A percentile compares a stretch with the other conserved stretches of the same genome.
phyloP scores from a whole-genome alignment of 2,797 vertebrate genomes.

The Nyctalus aviator region DNA sequence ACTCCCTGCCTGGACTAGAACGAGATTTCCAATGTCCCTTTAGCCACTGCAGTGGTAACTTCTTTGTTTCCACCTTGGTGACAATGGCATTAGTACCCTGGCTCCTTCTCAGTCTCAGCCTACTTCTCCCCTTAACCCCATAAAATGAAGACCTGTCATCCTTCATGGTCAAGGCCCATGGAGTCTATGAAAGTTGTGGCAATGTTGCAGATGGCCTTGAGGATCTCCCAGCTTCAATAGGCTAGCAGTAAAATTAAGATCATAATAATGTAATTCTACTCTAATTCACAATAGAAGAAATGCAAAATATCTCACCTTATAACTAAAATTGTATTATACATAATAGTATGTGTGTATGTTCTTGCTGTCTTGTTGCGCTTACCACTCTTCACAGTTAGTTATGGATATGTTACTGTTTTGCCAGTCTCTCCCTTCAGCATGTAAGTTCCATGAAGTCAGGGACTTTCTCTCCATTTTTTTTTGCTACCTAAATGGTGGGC shows the following conservation, averaged over 20 bases:
- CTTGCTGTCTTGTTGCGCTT: neutral
- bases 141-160: neutral
- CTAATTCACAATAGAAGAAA: neutral
- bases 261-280: neutral
- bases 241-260: neutral
- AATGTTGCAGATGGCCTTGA: neutral
- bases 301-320: neutral
- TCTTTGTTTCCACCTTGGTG: neutral
- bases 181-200: neutral
- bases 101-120: neutral
- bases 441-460: neutral
- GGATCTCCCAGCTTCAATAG: neutral
- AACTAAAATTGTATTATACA: neutral
- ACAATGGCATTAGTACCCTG: neutral
- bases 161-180: neutral
- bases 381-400: neutral
- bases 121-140: neutral
- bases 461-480: neutral
- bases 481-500: neutral
- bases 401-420: neutral
- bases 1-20: neutral
- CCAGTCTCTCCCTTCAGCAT: neutral
- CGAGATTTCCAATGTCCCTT: neutral
- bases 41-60: neutral
- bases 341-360: neutral